A percentile compares a stretch with the other conserved stretches of the same genome.
These are phyloP conservation scores for Microplitis manilae DNA, from an alignment of 2,888 invertebrate genomes.

Conservation along the genomic window DNA sequence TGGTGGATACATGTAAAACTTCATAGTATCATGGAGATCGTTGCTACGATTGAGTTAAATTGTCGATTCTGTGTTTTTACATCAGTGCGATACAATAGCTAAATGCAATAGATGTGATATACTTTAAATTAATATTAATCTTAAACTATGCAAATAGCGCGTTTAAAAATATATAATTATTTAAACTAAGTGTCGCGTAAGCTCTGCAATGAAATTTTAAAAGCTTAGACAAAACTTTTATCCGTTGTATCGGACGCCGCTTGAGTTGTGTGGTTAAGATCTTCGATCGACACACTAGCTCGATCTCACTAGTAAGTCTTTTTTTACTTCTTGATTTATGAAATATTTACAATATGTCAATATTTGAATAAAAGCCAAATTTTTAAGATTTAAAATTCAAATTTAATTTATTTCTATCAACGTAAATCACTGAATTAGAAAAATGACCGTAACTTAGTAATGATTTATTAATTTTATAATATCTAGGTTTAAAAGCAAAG, in stretches of 20 bases:
- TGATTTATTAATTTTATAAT: neutral
- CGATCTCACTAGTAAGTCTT: conserved; percentile 37
- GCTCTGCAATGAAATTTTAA: conserved; percentile 39
- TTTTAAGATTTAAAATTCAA: neutral
- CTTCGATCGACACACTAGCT: conserved; percentile 29
- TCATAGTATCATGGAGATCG: conserved; percentile 59
- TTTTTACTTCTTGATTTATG: conserved; percentile 18
- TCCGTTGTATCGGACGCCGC: conserved; percentile 38
- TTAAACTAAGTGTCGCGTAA: conserved; percentile 31
- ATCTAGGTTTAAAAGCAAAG: neutral
- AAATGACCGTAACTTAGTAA: neutral
- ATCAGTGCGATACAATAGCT: neutral
- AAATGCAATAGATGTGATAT: neutral
- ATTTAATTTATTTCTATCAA: neutral
- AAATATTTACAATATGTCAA: neutral
- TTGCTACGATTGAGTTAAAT: conserved; percentile 56
- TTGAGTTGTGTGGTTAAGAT: conserved; percentile 14
- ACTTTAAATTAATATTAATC: conserved; percentile 11
- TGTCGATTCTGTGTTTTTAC: conserved; percentile 27
- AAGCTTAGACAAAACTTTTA: conserved; percentile 30
- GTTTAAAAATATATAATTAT: conserved; percentile 4
- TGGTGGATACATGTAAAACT: conserved; percentile 50
- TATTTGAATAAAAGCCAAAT: neutral
- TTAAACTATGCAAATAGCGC: neutral
- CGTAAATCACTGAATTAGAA: neutral